A percentile compares a stretch with the other conserved stretches of the same genome.
These are phyloP conservation scores for Centropus unirufus DNA, from an alignment of 2,113 vertebrate species.

Conservation along the genomic window DNA sequence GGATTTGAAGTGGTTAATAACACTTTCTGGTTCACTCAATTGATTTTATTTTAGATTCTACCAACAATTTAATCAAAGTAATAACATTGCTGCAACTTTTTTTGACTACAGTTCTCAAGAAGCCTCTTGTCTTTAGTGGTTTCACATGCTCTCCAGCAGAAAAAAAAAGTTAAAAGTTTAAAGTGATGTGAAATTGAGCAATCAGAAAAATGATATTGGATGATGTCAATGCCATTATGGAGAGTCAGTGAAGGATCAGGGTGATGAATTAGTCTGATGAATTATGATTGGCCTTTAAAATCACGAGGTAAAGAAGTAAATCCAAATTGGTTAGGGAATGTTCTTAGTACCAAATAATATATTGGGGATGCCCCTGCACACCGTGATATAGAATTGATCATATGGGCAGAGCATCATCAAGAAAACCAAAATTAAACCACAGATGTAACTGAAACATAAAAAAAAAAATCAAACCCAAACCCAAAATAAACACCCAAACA, in stretches of 20 bases:
- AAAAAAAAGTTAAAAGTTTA: not conserved
- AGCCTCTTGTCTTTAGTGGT: not conserved
- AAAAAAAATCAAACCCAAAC: not conserved
- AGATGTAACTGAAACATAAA: not conserved
- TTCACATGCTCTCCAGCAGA: not conserved
- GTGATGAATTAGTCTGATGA: conserved; percentile 17
- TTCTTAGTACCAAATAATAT: not conserved
- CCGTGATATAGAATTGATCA: not conserved
- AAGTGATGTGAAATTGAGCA: not conserved
- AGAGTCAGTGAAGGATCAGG: not conserved
- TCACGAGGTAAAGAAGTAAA: conserved; percentile 1
- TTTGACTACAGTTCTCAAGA: not conserved
- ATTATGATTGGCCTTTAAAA: conserved; percentile 3
- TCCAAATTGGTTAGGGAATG: not conserved
- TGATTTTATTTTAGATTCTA: conserved; percentile 35
- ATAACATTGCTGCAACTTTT: not conserved
- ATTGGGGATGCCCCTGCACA: not conserved
- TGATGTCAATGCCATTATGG: not conserved
- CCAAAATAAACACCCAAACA: accelerated
- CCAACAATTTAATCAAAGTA: not conserved
- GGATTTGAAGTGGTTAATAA: not conserved
- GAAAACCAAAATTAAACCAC: not conserved
- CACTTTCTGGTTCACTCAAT: not conserved
- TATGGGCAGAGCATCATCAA: not conserved
- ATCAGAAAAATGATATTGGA: not conserved